Evolutionary conservation across 1,140 invertebrate species (phyloP).

Genomic region (Probaryconus sp.): DNA sequence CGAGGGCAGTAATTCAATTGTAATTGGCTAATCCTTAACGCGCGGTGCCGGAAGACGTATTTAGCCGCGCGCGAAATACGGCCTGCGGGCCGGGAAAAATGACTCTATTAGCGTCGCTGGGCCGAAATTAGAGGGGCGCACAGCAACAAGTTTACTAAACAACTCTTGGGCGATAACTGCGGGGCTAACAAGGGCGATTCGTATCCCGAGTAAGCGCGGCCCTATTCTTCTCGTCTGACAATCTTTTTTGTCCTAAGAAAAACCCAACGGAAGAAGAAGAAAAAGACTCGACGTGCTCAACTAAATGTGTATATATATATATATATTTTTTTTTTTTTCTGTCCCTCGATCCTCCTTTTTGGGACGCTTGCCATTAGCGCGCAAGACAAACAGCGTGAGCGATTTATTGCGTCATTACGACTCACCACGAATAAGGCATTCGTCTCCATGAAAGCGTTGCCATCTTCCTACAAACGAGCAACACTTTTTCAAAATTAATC

Average conservation of each 20-base stretch:
- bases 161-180: slow-evolving; percentile 74
- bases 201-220: slow-evolving; percentile 59
- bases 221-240: not conserved
- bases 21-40: slow-evolving; percentile 79
- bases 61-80: slow-evolving; percentile 56
- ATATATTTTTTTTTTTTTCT: slow-evolving; percentile 27
- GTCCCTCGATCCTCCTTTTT: slow-evolving; percentile 9
- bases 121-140: slow-evolving; percentile 59
- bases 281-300: slow-evolving; percentile 25
- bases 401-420: slow-evolving; percentile 72
- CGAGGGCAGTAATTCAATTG: slow-evolving; percentile 75
- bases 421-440: slow-evolving; percentile 59
- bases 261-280: slow-evolving; percentile 31
- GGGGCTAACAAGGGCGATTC: slow-evolving; percentile 74
- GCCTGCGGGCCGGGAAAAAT: slow-evolving; percentile 73
- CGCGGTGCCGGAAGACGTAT: slow-evolving; percentile 66
- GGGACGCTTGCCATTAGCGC: not conserved
- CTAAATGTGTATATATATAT: not conserved
- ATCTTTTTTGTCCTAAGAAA: not conserved
- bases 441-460: slow-evolving; percentile 60
- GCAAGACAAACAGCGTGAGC: slow-evolving; percentile 29
- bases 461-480: slow-evolving; percentile 56
- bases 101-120: slow-evolving; percentile 75
- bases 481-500: slow-evolving; percentile 59
- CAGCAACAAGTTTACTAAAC: slow-evolving; percentile 74